Evolutionary conservation across 2,113 vertebrate genomes (phyloP).

Genomic region (Oreamnos americanus): DNA sequence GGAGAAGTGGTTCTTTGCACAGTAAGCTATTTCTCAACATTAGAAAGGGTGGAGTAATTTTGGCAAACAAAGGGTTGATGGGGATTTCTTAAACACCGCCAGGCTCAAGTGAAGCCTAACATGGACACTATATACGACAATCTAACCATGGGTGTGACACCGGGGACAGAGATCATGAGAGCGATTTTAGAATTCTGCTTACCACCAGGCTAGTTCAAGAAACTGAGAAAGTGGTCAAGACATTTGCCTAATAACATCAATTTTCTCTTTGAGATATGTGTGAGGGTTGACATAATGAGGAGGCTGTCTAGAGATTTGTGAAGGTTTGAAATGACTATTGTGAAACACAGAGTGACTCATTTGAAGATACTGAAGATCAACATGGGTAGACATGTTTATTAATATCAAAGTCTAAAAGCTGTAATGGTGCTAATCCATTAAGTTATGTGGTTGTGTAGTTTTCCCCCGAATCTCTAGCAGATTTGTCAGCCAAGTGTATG

Average conservation of each 20-base stretch:
- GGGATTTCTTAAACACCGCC: not conserved
- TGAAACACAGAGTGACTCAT: not conserved
- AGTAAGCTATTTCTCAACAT: not conserved
- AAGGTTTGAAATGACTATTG: not conserved
- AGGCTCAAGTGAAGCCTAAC: not conserved
- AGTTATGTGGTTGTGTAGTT: not conserved
- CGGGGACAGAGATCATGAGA: not conserved
- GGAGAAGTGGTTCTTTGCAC: not conserved
- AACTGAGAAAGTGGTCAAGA: not conserved
- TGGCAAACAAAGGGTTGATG: not conserved
- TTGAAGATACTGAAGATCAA: not conserved
- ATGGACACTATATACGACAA: not conserved
- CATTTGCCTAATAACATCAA: not conserved
- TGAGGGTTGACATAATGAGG: not conserved
- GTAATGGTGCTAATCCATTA: not conserved
- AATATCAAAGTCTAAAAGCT: not conserved
- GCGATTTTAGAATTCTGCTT: not conserved
- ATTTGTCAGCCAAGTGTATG: not conserved
- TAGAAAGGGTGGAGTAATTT: not conserved
- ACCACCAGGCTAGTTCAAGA: not conserved
- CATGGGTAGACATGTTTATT: not conserved
- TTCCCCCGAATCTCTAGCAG: not conserved
- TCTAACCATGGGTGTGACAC: not conserved
- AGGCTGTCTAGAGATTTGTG: not conserved
- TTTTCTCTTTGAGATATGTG: not conserved